These are phyloP conservation scores for Pontoporia blainvillei DNA, from an alignment of 2,113 vertebrate genomes.

Conservation along the genomic window DNA sequence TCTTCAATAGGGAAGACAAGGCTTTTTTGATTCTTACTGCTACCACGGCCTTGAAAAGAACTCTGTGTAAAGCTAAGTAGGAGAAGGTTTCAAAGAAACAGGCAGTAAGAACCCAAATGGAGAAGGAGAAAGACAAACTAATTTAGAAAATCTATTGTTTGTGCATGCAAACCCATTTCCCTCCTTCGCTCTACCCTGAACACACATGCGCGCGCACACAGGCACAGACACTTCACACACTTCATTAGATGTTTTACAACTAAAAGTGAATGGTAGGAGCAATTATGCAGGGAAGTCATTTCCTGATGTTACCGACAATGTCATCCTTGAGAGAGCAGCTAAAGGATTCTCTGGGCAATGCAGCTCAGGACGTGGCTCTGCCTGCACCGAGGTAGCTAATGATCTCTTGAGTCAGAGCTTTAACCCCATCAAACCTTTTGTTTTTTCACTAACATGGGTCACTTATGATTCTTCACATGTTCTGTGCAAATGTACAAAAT, in stretches of 20 bases:
- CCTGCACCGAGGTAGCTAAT: not conserved
- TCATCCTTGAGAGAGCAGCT: not conserved
- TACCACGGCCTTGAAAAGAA: not conserved
- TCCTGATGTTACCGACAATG: not conserved
- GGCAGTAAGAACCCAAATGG: not conserved
- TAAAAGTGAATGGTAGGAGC: not conserved
- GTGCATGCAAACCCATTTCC: not conserved
- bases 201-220: not conserved
- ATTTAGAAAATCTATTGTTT: not conserved
- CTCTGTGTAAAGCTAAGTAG: not conserved
- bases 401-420: not conserved
- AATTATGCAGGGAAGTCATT: not conserved
- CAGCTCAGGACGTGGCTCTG: not conserved
- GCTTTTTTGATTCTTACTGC: not conserved
- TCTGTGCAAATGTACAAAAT: not conserved
- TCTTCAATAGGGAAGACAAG: not conserved
- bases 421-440: not conserved
- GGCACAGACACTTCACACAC: not conserved
- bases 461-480: not conserved
- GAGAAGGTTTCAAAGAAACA: not conserved
- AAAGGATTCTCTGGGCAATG: not conserved
- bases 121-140: not conserved
- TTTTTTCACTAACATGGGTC: not conserved
- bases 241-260: not conserved
- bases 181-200: not conserved